Percentiles rank a stretch among this genome's conserved stretches.
Conservation (phyloP, 2,888 invertebrate genomes). For the Microdon myrmicae region DNA sequence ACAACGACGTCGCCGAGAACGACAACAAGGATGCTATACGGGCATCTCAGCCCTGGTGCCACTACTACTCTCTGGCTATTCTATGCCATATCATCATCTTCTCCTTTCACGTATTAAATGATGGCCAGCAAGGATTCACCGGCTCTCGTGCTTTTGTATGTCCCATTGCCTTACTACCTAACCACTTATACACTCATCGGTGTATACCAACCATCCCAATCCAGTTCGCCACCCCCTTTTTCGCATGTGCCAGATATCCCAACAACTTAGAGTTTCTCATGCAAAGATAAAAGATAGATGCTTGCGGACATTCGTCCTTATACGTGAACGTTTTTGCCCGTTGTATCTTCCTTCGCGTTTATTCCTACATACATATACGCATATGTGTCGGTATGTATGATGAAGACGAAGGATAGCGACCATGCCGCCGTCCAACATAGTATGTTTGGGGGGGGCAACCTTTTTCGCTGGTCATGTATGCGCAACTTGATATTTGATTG, state of each 20-base stretch:
- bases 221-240: conserved; percentile 20
- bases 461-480: conserved; percentile 32
- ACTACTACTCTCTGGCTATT: conserved; percentile 24
- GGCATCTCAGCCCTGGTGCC: conserved; percentile 17
- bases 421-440: conserved; percentile 16
- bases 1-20: conserved; percentile 22
- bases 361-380: conserved; percentile 11
- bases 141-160: conserved; percentile 29
- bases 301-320: conserved; percentile 51
- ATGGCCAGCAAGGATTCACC: conserved; percentile 42
- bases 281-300: conserved; percentile 52
- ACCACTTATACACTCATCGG: conserved; percentile 12
- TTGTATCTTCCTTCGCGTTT: conserved; percentile 34
- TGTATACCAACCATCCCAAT: conserved; percentile 15
- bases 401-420: conserved; percentile 37
- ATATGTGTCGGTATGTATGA: conserved; percentile 9
- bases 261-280: conserved; percentile 52
- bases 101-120: conserved; percentile 49
- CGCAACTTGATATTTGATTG: conserved; percentile 25
- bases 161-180: too few species aligned
- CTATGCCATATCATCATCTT: conserved; percentile 46
- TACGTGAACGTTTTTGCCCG: conserved; percentile 44
- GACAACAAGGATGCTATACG: conserved; percentile 8
- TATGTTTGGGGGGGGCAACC: conserved; percentile 22
- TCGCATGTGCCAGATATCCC: conserved; percentile 37